Conservation (phyloP, 2,888 invertebrate species). For the Drosophila vallismaia region DNA sequence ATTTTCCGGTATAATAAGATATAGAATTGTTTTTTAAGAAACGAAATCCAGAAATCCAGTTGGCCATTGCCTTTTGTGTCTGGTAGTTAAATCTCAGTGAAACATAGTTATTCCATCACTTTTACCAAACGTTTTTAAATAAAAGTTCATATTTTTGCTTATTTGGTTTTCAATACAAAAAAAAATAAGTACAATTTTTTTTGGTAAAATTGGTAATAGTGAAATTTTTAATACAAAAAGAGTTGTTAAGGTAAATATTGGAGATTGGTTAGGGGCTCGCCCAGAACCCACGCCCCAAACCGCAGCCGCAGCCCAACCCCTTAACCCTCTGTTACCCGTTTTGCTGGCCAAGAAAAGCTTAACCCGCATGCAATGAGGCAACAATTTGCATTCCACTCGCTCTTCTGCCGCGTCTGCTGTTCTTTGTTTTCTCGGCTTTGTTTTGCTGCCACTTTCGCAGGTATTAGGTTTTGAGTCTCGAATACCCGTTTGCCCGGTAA, state of each 20-base stretch:
- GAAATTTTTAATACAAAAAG: not conserved
- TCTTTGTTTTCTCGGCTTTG: slow-evolving; percentile 23
- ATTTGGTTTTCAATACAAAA: not conserved
- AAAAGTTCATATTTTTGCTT: not conserved
- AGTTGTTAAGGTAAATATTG: not conserved
- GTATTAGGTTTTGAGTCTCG: slow-evolving; percentile 28
- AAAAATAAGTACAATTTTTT: slow-evolving; percentile 1
- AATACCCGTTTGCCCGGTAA: slow-evolving; percentile 56
- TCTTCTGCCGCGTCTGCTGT: slow-evolving; percentile 9
- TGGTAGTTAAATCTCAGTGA: not conserved
- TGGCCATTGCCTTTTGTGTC: not conserved
- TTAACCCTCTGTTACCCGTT: not conserved
- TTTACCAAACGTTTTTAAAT: not conserved
- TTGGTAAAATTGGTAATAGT: not conserved
- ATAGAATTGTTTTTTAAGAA: not conserved
- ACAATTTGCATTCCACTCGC: slow-evolving; percentile 11
- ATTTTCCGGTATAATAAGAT: not conserved
- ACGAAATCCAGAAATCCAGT: not conserved
- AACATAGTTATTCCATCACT: not conserved
- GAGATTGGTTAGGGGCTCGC: slow-evolving; percentile 3
- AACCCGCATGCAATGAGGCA: slow-evolving; percentile 19
- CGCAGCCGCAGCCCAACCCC: not conserved
- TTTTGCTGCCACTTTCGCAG: slow-evolving; percentile 33
- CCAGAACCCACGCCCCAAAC: slow-evolving; percentile 21
- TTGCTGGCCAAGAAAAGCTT: slow-evolving; percentile 21